Conservation (phyloP, 2,113 vertebrate species). For the Grantiella picta region DNA sequence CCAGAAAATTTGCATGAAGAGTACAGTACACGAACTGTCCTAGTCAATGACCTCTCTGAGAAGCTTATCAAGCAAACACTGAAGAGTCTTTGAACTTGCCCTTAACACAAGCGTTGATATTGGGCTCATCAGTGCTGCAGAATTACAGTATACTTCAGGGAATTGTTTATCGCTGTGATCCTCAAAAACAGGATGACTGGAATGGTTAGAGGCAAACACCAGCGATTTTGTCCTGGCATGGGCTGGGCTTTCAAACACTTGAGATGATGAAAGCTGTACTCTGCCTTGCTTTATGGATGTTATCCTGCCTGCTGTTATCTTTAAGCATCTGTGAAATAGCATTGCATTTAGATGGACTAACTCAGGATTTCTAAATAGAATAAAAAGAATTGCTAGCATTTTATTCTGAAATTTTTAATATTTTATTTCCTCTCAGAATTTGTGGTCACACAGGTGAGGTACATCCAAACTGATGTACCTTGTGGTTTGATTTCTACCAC, state of each 20-base stretch:
- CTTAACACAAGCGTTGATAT: constrained; percentile 41
- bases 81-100: constrained; percentile 55
- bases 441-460: not conserved
- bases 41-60: constrained; percentile 40
- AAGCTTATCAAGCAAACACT: constrained; percentile 44
- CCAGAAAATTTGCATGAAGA: not conserved
- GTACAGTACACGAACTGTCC: not conserved
- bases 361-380: not conserved
- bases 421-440: not conserved
- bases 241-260: constrained; percentile 6
- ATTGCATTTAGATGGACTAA: not conserved
- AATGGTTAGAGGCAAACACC: constrained; percentile 32
- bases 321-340: not conserved
- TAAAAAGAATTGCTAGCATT: not conserved
- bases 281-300: not conserved
- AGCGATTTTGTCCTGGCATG: not conserved
- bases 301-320: not conserved
- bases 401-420: not conserved
- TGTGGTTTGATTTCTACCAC: not conserved
- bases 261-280: not conserved
- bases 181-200: constrained; percentile 20
- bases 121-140: constrained; percentile 41
- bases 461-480: not conserved
- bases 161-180: constrained; percentile 53
- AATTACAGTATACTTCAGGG: constrained; percentile 45